phyloP scores from a whole-genome alignment of 2,113 vertebrate genomes.

The Equus przewalskii region DNA sequence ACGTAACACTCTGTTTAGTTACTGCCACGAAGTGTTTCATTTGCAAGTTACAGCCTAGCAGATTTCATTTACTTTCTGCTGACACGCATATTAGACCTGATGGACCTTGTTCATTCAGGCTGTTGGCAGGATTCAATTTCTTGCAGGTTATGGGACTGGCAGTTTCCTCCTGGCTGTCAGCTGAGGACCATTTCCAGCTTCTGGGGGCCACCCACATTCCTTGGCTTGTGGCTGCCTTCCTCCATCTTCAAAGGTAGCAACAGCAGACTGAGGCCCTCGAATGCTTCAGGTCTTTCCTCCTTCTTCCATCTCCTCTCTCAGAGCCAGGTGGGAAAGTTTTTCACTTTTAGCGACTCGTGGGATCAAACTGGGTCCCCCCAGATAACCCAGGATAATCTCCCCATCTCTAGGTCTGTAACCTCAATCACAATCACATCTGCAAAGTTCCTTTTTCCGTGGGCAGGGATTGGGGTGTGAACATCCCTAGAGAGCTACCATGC shows the following conservation, averaged over 20 bases:
- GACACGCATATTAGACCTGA: constrained; percentile 31
- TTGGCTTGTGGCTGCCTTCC: neutral
- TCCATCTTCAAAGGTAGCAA: neutral
- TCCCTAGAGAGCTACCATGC: neutral
- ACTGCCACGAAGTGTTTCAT: constrained; percentile 60
- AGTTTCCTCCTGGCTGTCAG: neutral
- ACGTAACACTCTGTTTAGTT: constrained; percentile 67
- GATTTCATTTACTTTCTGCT: constrained; percentile 70
- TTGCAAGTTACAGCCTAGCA: constrained; percentile 65
- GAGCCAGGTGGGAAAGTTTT: neutral
- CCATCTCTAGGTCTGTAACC: neutral
- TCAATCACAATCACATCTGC: neutral
- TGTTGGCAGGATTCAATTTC: neutral
- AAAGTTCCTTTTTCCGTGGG: neutral
- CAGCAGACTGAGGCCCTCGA: neutral
- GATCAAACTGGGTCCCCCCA: neutral
- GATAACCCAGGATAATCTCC: neutral
- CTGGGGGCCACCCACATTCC: neutral
- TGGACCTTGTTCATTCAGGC: neutral
- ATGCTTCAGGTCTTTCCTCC: neutral
- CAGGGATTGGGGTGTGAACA: neutral
- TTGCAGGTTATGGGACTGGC: too few relatives aligned
- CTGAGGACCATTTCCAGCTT: neutral
- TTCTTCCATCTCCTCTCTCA: neutral
- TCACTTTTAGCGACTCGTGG: neutral